phyloP scores from a whole-genome alignment of 2,113 vertebrate species.

The Chaenocephalus aceratus region DNA sequence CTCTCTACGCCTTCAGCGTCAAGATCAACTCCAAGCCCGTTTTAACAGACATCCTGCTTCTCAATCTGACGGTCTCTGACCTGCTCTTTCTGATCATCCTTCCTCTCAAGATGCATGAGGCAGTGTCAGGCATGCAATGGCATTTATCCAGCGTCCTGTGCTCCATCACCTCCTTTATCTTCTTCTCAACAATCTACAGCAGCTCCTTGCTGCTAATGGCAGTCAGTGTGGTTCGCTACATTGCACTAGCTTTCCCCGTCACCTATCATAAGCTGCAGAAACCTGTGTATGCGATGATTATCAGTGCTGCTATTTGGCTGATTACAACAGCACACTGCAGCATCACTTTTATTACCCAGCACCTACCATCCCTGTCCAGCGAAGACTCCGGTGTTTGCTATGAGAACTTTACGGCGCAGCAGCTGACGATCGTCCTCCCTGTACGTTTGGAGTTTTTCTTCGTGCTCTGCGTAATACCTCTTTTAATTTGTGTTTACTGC shows the following conservation, averaged over 20 bases:
- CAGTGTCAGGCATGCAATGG: slow-evolving; percentile 74
- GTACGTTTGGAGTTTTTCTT: slow-evolving; percentile 82
- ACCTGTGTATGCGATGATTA: slow-evolving; percentile 44
- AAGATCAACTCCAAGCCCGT: slow-evolving; percentile 73
- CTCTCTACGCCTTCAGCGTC: slow-evolving; percentile 78
- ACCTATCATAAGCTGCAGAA: slow-evolving; percentile 68
- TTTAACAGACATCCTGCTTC: slow-evolving; percentile 82
- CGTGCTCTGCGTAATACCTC: slow-evolving; percentile 81
- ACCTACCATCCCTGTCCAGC: slow-evolving; percentile 23
- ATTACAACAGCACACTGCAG: slow-evolving; percentile 82
- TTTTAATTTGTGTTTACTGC: slow-evolving; percentile 78
- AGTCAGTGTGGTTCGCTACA: slow-evolving; percentile 85
- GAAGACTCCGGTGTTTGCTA: slow-evolving; percentile 73
- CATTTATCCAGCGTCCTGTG: slow-evolving; percentile 72
- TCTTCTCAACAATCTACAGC: slow-evolving; percentile 88
- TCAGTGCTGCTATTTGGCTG: slow-evolving; percentile 78
- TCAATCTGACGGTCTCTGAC: slow-evolving; percentile 86
- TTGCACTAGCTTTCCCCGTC: slow-evolving; percentile 82
- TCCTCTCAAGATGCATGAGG: slow-evolving; percentile 86
- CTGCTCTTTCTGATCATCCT: slow-evolving; percentile 84
- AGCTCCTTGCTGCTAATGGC: slow-evolving; percentile 86
- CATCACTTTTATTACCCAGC: slow-evolving; percentile 71
- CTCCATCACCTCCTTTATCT: slow-evolving; percentile 78
- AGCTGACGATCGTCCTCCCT: slow-evolving; percentile 79
- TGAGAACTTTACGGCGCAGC: slow-evolving; percentile 72